A percentile compares a stretch with the other conserved stretches of the same genome.
Evolutionary conservation across 2,797 vertebrate species (phyloP).

Genomic region (Emys orbicularis): DNA sequence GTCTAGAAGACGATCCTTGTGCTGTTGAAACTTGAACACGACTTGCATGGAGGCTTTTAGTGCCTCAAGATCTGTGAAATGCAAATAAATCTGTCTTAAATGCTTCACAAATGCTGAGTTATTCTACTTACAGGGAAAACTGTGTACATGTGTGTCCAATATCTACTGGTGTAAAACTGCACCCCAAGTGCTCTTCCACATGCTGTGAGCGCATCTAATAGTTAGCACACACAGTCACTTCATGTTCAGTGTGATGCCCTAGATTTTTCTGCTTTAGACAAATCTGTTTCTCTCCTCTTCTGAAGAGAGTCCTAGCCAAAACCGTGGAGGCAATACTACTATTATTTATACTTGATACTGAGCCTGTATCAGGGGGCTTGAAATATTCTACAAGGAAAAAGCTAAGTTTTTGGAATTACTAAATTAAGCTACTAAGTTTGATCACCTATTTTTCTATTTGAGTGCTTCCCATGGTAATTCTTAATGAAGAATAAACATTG

Average conservation of each 20-base stretch:
- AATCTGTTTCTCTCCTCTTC: neutral
- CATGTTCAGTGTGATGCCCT: conserved; percentile 1
- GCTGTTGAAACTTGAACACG: conserved; percentile 19
- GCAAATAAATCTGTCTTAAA: neutral
- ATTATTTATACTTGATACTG: neutral
- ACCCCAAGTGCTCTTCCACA: neutral
- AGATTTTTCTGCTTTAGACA: conserved; percentile 38
- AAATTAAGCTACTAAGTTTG: conserved; percentile 38
- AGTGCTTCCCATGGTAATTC: conserved; percentile 24
- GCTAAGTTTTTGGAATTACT: neutral
- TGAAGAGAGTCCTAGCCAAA: neutral
- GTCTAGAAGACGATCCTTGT: neutral
- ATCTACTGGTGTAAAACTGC: neutral
- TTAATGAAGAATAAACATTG: conserved; percentile 48
- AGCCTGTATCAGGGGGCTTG: neutral
- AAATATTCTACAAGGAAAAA: neutral
- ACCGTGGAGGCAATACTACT: neutral
- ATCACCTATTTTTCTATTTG: conserved; percentile 26
- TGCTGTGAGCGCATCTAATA: neutral
- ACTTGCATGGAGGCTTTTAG: neutral
- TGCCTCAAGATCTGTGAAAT: neutral
- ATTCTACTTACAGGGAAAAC: neutral
- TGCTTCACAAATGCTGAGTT: neutral
- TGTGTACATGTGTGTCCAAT: neutral
- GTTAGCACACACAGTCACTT: neutral